Evolutionary conservation across 1,140 invertebrate species (phyloP), one percentile per base, ranked within the genome.

Genomic region (Zelostemma sp.): DNA sequence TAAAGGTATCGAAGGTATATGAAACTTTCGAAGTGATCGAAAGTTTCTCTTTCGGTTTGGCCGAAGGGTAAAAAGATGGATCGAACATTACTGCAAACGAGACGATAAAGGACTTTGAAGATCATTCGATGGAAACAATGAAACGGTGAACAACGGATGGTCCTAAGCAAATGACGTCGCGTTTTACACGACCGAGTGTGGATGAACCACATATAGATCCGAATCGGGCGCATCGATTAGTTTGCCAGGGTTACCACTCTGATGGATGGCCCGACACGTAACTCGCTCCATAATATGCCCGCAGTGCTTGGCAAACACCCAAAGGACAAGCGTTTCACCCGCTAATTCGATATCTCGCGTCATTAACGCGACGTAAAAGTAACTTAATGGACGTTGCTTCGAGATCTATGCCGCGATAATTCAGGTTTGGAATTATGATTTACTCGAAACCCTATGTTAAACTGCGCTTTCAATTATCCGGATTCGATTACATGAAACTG

Each of bases 311-410:
- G 38, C 51, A 54, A 45, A 54, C 51, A 53, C 49, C 35, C 49
- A 53, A 53, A 21, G 51, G 15, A 28, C 40, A 54, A 54, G 43
- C 51, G 51, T 54, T 54, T 54, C 18, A n/a, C 40, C 41, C 51
- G 51, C 51, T 43, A 54, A 43, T 43, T 54, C 38, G 19, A 50
- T 50, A 50, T 38, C 31, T 50, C 48, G 48, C 48, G 48, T 54
- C 19, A 54, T 40, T 45, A 45, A 18, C 51, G 14, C 15, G 1
- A 21, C 19, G 38, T 33, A 15, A 41, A 53, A 53, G 33, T 43
- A 54, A 45, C 43, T 18, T 6, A 19, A 46, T 19, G 43, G 16
- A 4, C 43, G 6, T 19, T 19, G 5, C 43, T 12, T 43, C 14
- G 8, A 43, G 40, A 43, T 12, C 40, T 8, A 6, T 16, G 40